Conservation (phyloP, 92 coral and sea anemone genomes). For the Porites lobata region DNA sequence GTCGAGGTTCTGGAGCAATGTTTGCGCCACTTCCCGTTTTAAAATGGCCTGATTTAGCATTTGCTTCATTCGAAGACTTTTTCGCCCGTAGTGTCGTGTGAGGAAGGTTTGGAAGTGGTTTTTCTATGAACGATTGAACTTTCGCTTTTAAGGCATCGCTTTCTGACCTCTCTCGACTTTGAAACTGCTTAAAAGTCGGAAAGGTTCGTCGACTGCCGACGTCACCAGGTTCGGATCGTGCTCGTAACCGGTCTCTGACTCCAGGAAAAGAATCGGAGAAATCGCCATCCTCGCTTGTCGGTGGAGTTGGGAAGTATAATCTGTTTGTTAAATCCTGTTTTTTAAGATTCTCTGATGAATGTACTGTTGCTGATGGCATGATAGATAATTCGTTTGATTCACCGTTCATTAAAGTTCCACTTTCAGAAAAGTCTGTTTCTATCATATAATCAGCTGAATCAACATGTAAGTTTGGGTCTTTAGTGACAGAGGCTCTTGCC, state of each 20-base stretch:
- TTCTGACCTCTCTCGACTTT: conserved; percentile 40
- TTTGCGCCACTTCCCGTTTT: conserved; percentile 25
- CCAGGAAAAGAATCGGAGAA: conserved; percentile 3
- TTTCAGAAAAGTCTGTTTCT: background rate
- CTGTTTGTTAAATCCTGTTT: background rate
- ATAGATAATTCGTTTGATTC: background rate
- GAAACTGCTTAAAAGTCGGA: conserved; percentile 32
- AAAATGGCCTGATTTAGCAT: conserved; percentile 18
- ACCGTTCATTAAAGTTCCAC: background rate
- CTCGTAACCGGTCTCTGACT: conserved; percentile 20
- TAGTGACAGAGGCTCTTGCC: background rate
- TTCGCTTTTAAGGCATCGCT: conserved; percentile 48
- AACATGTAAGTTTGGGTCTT: background rate
- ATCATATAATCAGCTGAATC: background rate
- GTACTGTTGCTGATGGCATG: conserved; percentile 1
- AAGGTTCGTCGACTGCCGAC: conserved; percentile 28
- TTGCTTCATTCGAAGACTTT: conserved; percentile 28
- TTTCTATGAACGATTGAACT: conserved; percentile 71
- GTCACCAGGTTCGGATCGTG: conserved; percentile 51
- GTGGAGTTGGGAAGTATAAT: conserved; percentile 64
- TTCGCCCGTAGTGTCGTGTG: conserved; percentile 69
- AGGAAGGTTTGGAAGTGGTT: conserved; percentile 67
- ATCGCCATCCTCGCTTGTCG: conserved; percentile 61
- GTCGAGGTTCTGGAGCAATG: conserved; percentile 38
- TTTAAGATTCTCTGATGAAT: background rate